Conservation (phyloP, 2,888 invertebrate species). For the Meloe dianella region DNA sequence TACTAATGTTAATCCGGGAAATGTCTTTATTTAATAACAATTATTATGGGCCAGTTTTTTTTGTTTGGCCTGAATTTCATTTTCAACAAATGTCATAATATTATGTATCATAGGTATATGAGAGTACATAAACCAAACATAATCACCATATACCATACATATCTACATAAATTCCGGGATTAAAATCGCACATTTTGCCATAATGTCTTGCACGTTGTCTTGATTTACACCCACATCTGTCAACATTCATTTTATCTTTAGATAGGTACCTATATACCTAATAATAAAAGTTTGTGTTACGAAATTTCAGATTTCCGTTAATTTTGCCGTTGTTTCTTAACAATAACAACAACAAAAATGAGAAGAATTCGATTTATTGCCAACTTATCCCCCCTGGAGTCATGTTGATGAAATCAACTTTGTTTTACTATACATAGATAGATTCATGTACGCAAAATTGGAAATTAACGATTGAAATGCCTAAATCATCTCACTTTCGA, state of each 20-base stretch:
- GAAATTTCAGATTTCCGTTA: background rate
- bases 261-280: no score
- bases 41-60: background rate
- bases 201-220: conserved; percentile 4
- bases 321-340: background rate
- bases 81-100: no score
- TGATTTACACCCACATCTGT: conserved; percentile 9
- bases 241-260: background rate
- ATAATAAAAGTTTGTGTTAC: background rate
- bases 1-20: conserved; percentile 4
- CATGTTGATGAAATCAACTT: no score
- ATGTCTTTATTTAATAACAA: conserved; percentile 7
- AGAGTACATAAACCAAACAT: background rate
- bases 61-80: no score
- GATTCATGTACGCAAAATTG: no score
- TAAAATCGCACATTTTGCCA: conserved; percentile 3
- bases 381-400: no score
- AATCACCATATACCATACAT: background rate
- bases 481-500: background rate
- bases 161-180: conserved; percentile 3
- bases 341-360: background rate
- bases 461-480: no score
- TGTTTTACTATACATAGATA: no score
- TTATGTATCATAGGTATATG: background rate
- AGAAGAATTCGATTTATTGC: background rate